Evolutionary conservation across 1,140 invertebrate species (phyloP).

Genomic region (Pomacea maculata): DNA sequence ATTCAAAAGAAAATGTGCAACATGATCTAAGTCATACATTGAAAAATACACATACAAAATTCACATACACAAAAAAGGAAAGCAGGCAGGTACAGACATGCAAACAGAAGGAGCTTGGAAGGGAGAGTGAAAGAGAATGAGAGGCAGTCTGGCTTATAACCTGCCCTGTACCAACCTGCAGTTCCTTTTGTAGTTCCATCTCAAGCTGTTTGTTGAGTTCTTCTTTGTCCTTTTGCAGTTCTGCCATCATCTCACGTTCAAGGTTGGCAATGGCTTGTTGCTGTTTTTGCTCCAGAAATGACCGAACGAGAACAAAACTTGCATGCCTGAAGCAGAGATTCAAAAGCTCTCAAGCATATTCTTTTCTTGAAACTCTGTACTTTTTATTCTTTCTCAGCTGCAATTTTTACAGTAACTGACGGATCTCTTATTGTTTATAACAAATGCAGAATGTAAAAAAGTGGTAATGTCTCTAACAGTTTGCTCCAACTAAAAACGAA

Average conservation of each 20-base stretch:
- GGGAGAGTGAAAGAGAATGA: neutral
- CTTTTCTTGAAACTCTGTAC: too few species aligned
- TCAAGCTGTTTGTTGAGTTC: slow-evolving; percentile 54
- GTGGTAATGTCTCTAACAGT: too few species aligned
- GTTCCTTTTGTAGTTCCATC: slow-evolving; percentile 47
- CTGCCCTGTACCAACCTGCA: slow-evolving; percentile 38
- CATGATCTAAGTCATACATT: too few species aligned
- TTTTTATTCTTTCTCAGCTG: too few species aligned
- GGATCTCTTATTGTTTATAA: too few species aligned
- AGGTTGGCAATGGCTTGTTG: slow-evolving; percentile 51
- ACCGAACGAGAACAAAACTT: slow-evolving; percentile 48
- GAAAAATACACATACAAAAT: neutral
- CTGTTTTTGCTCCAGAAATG: slow-evolving; percentile 55
- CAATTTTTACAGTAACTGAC: too few species aligned
- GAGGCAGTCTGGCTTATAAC: neutral
- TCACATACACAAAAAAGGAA: too few species aligned
- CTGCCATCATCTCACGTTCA: slow-evolving; percentile 56
- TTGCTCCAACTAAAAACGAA: neutral
- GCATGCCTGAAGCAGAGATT: slow-evolving; percentile 46
- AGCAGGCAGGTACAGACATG: neutral
- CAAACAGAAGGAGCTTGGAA: neutral
- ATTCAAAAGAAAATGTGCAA: too few species aligned
- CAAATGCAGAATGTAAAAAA: too few species aligned
- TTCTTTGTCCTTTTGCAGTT: slow-evolving; percentile 53
- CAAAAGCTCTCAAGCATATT: too few species aligned